Percentiles rank a stretch among this genome's conserved stretches.
phyloP scores from a whole-genome alignment of 35 echinoderm and acorn worm genomes.

The Lytechinus variegatus region DNA sequence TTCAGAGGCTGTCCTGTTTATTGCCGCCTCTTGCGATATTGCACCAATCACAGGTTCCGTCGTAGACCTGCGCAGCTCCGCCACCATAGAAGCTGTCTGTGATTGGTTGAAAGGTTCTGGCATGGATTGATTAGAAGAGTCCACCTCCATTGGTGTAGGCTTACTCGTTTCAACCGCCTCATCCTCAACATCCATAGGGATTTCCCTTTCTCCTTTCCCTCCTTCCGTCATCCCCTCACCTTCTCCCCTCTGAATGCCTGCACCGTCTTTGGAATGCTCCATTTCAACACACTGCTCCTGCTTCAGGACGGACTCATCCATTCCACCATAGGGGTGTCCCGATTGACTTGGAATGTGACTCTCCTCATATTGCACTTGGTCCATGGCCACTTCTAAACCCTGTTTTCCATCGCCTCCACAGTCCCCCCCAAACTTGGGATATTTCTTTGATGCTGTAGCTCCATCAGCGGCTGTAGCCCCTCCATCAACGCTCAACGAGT shows the following conservation, averaged over 20 bases:
- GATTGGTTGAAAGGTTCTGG: neutral
- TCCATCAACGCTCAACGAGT: constrained; percentile 24
- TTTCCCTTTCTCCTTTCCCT: neutral
- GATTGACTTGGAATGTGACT: neutral
- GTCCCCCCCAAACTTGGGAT: neutral
- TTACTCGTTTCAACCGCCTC: neutral
- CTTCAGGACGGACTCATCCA: neutral
- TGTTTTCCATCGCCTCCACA: neutral
- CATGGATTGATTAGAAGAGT: neutral
- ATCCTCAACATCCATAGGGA: neutral
- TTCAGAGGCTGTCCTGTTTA: neutral
- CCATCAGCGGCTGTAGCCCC: constrained; percentile 26
- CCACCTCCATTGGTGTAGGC: constrained; percentile 59
- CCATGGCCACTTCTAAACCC: neutral
- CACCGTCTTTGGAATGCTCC: constrained; percentile 42
- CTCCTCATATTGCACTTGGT: constrained; percentile 18
- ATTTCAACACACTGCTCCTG: neutral
- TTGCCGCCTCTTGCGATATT: neutral
- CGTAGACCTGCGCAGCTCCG: neutral
- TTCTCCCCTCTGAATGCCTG: neutral
- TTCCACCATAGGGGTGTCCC: neutral
- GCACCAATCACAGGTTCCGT: constrained; percentile 6
- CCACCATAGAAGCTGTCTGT: neutral
- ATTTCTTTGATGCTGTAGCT: neutral
- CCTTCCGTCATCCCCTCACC: neutral